Evolutionary conservation across 2,113 vertebrate species (phyloP), one percentile per base, ranked within the genome.

Genomic region (Willisornis vidua): DNA sequence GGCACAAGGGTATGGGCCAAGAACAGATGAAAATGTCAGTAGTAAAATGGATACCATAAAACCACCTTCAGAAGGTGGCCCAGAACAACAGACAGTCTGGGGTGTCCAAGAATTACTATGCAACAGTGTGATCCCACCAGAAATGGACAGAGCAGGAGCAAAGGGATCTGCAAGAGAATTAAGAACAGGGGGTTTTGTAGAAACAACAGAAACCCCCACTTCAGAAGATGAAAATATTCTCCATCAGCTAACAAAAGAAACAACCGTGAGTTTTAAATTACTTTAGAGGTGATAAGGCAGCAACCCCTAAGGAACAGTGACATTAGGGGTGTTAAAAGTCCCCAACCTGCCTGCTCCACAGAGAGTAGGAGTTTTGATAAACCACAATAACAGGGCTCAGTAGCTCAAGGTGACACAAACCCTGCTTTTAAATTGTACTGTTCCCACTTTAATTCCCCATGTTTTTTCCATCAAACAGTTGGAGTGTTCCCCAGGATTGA

Each of bases 351-450:
- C 66, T 35, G 19, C 28, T 74, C 46, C 72, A 59, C 28, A 22
- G 46, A 76, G 54, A 43, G 37, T 1, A 37, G 11, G 45, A 75
- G 28, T 78, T 96, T 59, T 59, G 52, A 65, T 3, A 87, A 57
- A 49, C 35, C 65, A 37, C 3, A 0, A n/a, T 25, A 54, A 65
- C 73, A 90, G 55, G 77, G 43, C 33, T 78, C 5, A 2, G 82
- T 24, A 81, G 52, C 63, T 87, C 62, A 89, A 87, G 83, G 62
- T 82, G 77, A 91, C 89, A 87, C 14, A 75, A 89, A 90, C 71
- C 17, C 52, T 89, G 43, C 25, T 84, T 84, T 93, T 81, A 93
- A 87, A 63, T 43, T 61, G 14, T 37, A 74, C 77, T 28, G 41
- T 67, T 92, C 48, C 83, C 52, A 55, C 61, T 93, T 78, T 28